Conservation (phyloP, 2,888 invertebrate genomes). For the Eilema griseolum region DNA sequence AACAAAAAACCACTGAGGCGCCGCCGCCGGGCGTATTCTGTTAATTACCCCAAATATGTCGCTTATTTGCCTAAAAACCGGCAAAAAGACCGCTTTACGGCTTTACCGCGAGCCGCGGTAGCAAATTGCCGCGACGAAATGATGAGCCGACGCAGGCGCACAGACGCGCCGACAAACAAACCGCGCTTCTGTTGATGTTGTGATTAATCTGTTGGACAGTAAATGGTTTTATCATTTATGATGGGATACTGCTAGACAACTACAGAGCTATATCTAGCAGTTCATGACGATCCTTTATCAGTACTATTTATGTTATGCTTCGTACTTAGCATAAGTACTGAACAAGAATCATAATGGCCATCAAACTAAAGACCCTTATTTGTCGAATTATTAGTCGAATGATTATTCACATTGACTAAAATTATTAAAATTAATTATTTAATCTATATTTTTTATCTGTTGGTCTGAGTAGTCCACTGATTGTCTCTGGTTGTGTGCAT, state of each 20-base stretch:
- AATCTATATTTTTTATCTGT: no score
- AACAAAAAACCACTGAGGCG: constrained; percentile 61
- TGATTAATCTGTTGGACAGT: constrained; percentile 36
- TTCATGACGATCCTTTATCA: no score
- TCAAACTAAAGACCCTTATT: no score
- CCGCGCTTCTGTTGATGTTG: constrained; percentile 36
- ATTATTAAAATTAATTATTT: no score
- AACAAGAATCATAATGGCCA: no score
- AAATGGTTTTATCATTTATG: constrained; percentile 6
- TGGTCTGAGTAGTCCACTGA: no score
- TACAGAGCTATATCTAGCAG: background rate
- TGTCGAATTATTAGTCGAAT: no score
- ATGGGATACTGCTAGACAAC: background rate
- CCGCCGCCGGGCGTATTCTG: constrained; percentile 69
- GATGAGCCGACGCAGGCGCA: constrained; percentile 61
- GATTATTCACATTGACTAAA: no score
- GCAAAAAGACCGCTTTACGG: constrained; percentile 13
- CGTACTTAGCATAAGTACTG: no score
- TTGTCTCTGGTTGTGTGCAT: no score
- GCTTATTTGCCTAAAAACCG: constrained; percentile 54
- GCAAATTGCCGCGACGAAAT: constrained; percentile 72
- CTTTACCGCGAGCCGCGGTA: constrained; percentile 32
- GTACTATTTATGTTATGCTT: no score
- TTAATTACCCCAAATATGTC: constrained; percentile 84
- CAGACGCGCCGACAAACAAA: constrained; percentile 62